Evolutionary conservation across 2,113 vertebrate genomes (phyloP).

Genomic region (Climacteris rufus): DNA sequence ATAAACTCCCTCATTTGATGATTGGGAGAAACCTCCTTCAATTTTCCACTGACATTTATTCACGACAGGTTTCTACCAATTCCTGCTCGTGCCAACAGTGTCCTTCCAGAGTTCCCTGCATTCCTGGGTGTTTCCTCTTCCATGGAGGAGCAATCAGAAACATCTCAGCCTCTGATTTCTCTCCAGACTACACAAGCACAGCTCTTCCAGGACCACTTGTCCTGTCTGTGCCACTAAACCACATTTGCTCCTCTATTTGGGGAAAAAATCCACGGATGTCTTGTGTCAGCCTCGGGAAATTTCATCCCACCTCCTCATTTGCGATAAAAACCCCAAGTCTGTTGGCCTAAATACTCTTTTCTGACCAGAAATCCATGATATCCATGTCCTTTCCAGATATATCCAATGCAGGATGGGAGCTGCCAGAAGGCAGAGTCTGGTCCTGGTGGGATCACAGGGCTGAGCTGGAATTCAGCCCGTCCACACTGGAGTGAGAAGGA

Average conservation of each 20-base stretch:
- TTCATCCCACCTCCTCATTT: not conserved
- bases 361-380: not conserved
- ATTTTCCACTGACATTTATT: not conserved
- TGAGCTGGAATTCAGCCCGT: not conserved
- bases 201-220: not conserved
- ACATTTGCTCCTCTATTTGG: not conserved
- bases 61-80: constrained; percentile 30
- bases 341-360: not conserved
- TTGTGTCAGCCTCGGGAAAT: not conserved
- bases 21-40: constrained; percentile 48
- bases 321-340: not conserved
- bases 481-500: not conserved
- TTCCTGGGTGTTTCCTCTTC: constrained; percentile 35
- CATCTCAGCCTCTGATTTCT: not conserved
- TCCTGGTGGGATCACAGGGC: rapidly evolving
- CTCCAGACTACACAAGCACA: not conserved
- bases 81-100: not conserved
- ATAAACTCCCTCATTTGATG: constrained; percentile 49
- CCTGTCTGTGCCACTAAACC: not conserved
- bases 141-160: not conserved
- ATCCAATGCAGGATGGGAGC: not conserved
- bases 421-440: not conserved
- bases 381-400: not conserved
- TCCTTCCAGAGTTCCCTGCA: constrained; percentile 12
- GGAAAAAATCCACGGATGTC: not conserved